Base-by-base conservation (phyloP, 2,797 vertebrate species). In the Simalia tracyae region DNA sequence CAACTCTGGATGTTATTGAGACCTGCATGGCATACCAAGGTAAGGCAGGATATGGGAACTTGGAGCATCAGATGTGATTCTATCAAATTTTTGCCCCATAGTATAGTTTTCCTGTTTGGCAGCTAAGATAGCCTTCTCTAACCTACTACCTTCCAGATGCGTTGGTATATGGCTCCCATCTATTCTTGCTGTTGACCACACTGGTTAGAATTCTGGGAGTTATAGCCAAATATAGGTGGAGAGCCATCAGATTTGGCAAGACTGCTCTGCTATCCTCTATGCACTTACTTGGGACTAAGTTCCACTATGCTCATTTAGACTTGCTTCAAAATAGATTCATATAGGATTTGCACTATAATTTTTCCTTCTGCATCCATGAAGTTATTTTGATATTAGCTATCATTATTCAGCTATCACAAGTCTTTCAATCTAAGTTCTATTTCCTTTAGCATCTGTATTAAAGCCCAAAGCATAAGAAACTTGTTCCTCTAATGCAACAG, bases 21-120 rank as follows among this genome's bases (percentile, higher is more conserved):
- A 99, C 98, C 0, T 99, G 99, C 91, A 99, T 99, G 99, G 99
- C 99, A 26, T 99, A 99, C 96, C 98, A 98, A 98, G 99, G 99
- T 99, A 94, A 98, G 97, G 91, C 91, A 88, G 22, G 0, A 50
- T 8, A 86, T 92, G 61, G 87, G 94, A 9, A 56, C 2, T 10
- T 91, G 93, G 90, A 9, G 59, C 31, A 63, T 50, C 36, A 89
- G 28, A 95, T 95, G 31, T 72, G 76, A 90, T 68, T 90, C 95
- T 93, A 92, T 92, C 56, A 14, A 84, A 76, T 56, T 87, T 87
- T 22, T 10, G 86, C 19, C 42, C 22, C 24, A 46, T n/a, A 46
- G 81, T 12, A 56, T 90, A 87, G 59, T 8, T 89, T 72, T 63
- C 61, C 93, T 93, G 84, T 68, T 91, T 94, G 89, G 42, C 68